Evolutionary conservation across 92 coral and sea anemone species (phyloP).

Genomic region (Paragorgia papillata): DNA sequence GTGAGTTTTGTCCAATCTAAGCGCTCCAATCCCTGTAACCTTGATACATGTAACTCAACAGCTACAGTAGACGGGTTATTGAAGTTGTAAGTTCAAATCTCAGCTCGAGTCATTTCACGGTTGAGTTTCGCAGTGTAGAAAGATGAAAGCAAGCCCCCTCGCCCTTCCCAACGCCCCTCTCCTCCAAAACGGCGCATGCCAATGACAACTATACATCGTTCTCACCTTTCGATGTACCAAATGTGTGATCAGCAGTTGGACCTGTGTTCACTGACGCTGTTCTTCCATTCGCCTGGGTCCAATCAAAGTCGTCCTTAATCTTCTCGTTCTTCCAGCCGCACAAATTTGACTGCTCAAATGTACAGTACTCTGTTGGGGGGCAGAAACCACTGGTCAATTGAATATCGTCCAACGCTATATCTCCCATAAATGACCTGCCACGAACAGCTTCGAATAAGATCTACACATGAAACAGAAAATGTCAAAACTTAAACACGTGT

Average conservation of each 20-base stretch:
- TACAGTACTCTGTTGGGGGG: slow-evolving; percentile 77
- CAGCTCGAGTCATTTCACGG: too few species aligned
- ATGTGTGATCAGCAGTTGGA: slow-evolving; percentile 83
- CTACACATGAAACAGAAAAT: slow-evolving; percentile 38
- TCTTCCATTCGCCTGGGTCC: slow-evolving; percentile 85
- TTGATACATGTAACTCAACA: too few species aligned
- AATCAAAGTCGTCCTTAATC: slow-evolving; percentile 81
- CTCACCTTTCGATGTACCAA: slow-evolving; percentile 63
- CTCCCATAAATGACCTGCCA: slow-evolving; percentile 74
- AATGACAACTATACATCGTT: neutral
- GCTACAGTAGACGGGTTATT: too few species aligned
- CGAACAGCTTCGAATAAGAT: slow-evolving; percentile 89
- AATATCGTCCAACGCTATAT: slow-evolving; percentile 86
- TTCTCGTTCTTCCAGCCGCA: slow-evolving; percentile 87
- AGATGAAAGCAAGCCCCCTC: too few species aligned
- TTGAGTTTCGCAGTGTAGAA: too few species aligned
- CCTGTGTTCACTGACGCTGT: slow-evolving; percentile 80
- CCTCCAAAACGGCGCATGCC: too few species aligned
- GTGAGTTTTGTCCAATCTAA: too few species aligned
- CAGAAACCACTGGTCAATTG: slow-evolving; percentile 65
- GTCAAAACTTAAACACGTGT: too few species aligned
- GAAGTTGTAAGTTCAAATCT: too few species aligned
- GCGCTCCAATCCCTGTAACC: too few species aligned
- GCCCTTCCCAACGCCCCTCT: neutral
- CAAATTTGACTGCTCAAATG: slow-evolving; percentile 72